Percentiles rank a stretch among this genome's conserved stretches.
These are phyloP conservation scores for Pavo muticus DNA, from an alignment of 2,113 vertebrate species.

Conservation along the genomic window DNA sequence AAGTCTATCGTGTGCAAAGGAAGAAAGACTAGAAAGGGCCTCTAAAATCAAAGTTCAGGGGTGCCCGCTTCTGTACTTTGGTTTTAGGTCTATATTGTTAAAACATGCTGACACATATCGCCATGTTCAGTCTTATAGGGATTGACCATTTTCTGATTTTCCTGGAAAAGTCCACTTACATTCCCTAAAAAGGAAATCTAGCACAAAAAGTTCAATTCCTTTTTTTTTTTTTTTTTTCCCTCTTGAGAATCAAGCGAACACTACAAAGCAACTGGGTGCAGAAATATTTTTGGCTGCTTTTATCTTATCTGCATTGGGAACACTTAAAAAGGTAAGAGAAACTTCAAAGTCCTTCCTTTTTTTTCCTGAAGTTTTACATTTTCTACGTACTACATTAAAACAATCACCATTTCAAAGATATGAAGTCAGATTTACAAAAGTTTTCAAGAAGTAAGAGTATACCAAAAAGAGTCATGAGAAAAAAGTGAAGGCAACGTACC, in stretches of 20 bases:
- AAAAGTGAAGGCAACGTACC: background rate
- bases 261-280: background rate
- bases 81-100: background rate
- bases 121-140: background rate
- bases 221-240: background rate
- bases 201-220: background rate
- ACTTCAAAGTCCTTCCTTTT: slow-evolving; percentile 20
- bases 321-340: slow-evolving; percentile 13
- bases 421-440: background rate
- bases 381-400: background rate
- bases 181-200: background rate
- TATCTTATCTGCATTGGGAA: slow-evolving; percentile 7
- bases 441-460: background rate
- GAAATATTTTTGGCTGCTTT: slow-evolving; percentile 48
- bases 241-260: background rate
- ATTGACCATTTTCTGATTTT: background rate
- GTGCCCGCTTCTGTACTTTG: background rate
- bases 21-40: background rate
- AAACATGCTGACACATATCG: background rate
- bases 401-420: background rate
- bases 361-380: background rate
- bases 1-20: background rate
- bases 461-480: background rate
- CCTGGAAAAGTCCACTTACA: background rate
- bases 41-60: background rate